Base-by-base conservation (phyloP, 2,797 vertebrate genomes). In the Sebastes jordani region DNA sequence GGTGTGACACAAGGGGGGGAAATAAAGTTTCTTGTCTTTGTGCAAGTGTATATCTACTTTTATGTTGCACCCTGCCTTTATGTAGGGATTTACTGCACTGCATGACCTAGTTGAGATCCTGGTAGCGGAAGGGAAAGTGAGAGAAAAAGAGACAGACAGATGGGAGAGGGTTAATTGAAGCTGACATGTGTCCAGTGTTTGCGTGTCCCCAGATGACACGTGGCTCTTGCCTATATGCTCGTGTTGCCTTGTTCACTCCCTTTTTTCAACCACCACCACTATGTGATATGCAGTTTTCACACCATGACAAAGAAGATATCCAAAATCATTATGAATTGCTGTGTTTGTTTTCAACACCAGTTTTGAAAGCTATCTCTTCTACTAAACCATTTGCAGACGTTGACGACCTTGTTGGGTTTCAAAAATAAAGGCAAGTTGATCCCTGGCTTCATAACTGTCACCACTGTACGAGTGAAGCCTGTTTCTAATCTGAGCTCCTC, bases 151-250 rank as follows among this genome's bases (percentile, higher is more conserved):
- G 80, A 80, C 78, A 59, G 83, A 88, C 90, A 93, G 91, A 94
- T 89, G 89, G 88, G 78, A 86, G 82, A 84, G 89, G 88, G 89
- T 95, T 93, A 84, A 94, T 89, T 90, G 89, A 88, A 91, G 89
- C 46, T 91, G 92, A 94, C 91, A 89, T 88, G 88, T 82, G 91
- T 91, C 89, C 87, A 80, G 84, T 89, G 89, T 89, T 86, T 88
- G 64, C 62, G 69, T 85, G 89, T 91, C 86, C 93, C 84, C 71
- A 80, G 85, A 87, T 90, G 89, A 92, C 88, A 78, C 27, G 22
- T 68, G 27, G 38, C 82, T 79, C 82, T 75, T 42, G 22, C 83
- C 85, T 87, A 91, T 93, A 90, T 92, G 88, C 67, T 90, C 4
- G 7, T 58, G 79, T 73, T 85, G 84, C 87, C 73, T 86, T 5